Evolutionary conservation across 2,888 invertebrate genomes (phyloP).

Genomic region (Zaprionus obscuricornis): DNA sequence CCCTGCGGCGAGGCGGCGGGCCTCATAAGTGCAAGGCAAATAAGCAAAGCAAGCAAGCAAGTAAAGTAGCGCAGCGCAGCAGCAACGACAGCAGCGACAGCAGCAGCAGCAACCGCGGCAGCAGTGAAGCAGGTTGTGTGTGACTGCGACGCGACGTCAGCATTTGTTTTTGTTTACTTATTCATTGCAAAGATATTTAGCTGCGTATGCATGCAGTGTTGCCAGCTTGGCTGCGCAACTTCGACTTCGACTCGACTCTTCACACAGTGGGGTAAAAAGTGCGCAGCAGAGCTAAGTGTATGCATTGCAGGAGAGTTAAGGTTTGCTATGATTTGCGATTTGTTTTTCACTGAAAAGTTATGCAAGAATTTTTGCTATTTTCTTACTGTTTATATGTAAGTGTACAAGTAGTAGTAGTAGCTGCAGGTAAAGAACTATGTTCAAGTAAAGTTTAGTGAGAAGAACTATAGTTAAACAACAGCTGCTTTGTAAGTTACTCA

Average conservation of each 20-base stretch:
- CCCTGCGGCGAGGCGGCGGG: conserved; percentile 35
- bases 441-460: no score
- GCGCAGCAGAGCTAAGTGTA: not conserved
- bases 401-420: conserved; percentile 9
- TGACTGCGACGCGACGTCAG: conserved; percentile 34
- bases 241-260: conserved; percentile 4
- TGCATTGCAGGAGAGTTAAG: not conserved
- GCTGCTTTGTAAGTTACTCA: no score
- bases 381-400: conserved; percentile 6
- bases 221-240: conserved; percentile 45
- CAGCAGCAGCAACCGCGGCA: conserved; percentile 2
- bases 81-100: conserved; percentile 8
- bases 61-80: conserved; percentile 22
- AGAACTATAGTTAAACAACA: no score
- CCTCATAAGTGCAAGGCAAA: conserved; percentile 70
- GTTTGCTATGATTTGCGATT: conserved; percentile 21
- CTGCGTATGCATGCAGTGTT: conserved; percentile 57
- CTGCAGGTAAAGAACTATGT: no score
- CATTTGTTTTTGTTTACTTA: conserved; percentile 76
- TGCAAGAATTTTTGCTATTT: conserved; percentile 58
- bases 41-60: conserved; percentile 38
- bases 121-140: conserved; percentile 6
- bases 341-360: conserved; percentile 57
- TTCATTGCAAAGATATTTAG: conserved; percentile 75
- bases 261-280: conserved; percentile 21